Evolutionary conservation across 2,888 invertebrate genomes (phyloP), one percentile per base, ranked within the genome.

Genomic region (Pyrrhosoma nymphula): DNA sequence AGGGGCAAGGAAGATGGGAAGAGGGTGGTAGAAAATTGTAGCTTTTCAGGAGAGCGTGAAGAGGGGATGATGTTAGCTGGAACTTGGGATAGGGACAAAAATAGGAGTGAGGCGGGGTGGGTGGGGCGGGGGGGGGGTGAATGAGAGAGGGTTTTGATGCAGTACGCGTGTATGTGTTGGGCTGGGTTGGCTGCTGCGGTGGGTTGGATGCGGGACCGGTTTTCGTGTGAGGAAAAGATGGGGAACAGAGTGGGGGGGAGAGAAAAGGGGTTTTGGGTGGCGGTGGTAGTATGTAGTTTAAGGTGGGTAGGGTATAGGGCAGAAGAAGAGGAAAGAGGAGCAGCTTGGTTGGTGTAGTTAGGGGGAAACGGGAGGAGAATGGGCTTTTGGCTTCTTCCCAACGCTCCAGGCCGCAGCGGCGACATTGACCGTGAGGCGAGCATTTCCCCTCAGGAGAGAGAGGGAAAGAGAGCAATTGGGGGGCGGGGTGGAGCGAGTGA

Each of bases 381-480:
- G 93, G 93, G 93, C 69, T 93, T 69, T 93, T 93, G 93, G 93
- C 93, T 93, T 69, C 93, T 93, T 93, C 93, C 93, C 93, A 93
- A 69, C 93, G 93, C 93, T 69, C 47, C n/a, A 69, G 75, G 91
- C 93, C 47, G 93, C n/a, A 93, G 93, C 39, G 93, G 69, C 93
- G 93, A 93, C 93, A 93, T 93, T 93, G 93, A 93, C 93, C 93
- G 93, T 93, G 93, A 93, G 93, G 75, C 47, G 93, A 69, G 69
- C 26, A 69, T 93, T 93, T 47, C 69, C 93, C 69, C 47, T n/a
- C 23, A 47, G 93, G 69, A 69, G 60, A 55, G 56, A 56, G 69
- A 69, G 90, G 93, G 69, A 69, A 35, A 55, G 56, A 56, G 69
- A 69, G 90, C 14, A 18, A 23, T 23, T 35, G 82, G 14, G 82